Evolutionary conservation across 1,140 invertebrate genomes (phyloP), one percentile per base, ranked within the genome.

Genomic region (Conopomorpha cramerella): DNA sequence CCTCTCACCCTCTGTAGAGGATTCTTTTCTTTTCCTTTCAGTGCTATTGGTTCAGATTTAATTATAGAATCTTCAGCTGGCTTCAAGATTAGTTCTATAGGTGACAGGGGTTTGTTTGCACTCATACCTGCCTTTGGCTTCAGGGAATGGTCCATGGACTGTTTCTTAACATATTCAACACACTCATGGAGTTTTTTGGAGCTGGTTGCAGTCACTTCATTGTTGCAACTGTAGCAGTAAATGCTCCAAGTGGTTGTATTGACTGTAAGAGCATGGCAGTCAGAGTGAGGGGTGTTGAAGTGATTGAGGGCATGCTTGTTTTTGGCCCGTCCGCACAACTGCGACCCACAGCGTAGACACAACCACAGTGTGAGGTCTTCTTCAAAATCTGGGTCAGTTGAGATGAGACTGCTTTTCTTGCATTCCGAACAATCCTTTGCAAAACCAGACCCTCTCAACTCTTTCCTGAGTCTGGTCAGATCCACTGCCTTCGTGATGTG

Each of bases 221-320:
- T 78, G 50, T 85, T 81, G 65, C 87, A 89, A 37, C 76, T 77
- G 52, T 87, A 89, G 62, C 87, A 94, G 84, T 88, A 92, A 11
- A 91, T 79, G 30, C 76, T 82, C 83, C 88, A 92, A 2, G 80
- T 70, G 10, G 83, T 80, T 2, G 86, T 88, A 49, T 93, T 87
- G 18, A 90, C 77, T 11, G 84, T 86, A 28, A 95, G 51, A 4
- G 83, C 80, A 74, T 96, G 93, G 10, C 68, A 79, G 51, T 90
- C 88, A 6, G 88, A 92, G 44, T 83, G 85, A 2, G 89, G 86
- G 1, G 81, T 90, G 48, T 86, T 76, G 56, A 82, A 89, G 70
- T 96, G 93, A 30, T 85, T 78, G 8, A 90, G 49, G 1, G 90
- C 89, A 74, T 96, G 92, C 43, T 85, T 77, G 51, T 84, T 82